Percentiles rank a stretch among this genome's conserved stretches.
phyloP scores from a whole-genome alignment of 2,113 vertebrate genomes.

The Typhlomys cinereus region DNA sequence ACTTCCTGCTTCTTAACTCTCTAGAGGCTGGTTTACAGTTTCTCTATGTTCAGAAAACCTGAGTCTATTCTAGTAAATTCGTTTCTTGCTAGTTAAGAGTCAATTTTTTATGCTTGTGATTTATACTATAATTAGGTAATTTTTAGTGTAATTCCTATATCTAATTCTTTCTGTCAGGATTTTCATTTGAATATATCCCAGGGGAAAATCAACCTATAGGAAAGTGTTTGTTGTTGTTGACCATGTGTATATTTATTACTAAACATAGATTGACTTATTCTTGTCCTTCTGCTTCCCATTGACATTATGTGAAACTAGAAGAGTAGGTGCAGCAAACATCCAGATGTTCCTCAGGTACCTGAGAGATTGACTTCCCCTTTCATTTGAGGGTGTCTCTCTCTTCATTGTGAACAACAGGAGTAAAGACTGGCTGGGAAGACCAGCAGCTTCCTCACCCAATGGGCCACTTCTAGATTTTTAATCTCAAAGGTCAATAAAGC shows the following conservation, averaged over 20 bases:
- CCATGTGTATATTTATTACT: conserved; percentile 2
- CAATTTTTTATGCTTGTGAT: not conserved
- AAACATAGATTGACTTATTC: not conserved
- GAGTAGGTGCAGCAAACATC: not conserved
- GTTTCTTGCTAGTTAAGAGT: not conserved
- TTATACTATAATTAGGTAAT: no score
- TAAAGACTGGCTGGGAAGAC: not conserved
- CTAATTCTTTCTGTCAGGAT: not conserved
- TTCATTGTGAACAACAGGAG: not conserved
- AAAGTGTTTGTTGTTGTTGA: not conserved
- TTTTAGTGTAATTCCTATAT: not conserved
- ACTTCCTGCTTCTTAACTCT: not conserved
- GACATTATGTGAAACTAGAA: not conserved
- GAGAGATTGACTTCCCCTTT: not conserved
- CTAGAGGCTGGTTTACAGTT: not conserved
- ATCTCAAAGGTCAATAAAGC: not conserved
- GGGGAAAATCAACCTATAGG: not conserved
- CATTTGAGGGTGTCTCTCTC: not conserved
- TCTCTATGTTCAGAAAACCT: not conserved
- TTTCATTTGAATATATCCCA: not conserved
- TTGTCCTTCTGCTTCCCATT: not conserved
- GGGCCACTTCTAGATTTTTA: not conserved
- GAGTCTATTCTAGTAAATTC: not conserved
- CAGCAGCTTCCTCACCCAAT: not conserved
- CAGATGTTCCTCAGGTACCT: not conserved